phyloP scores from a whole-genome alignment of 1,140 invertebrate species.

The Procambarus clarkii region DNA sequence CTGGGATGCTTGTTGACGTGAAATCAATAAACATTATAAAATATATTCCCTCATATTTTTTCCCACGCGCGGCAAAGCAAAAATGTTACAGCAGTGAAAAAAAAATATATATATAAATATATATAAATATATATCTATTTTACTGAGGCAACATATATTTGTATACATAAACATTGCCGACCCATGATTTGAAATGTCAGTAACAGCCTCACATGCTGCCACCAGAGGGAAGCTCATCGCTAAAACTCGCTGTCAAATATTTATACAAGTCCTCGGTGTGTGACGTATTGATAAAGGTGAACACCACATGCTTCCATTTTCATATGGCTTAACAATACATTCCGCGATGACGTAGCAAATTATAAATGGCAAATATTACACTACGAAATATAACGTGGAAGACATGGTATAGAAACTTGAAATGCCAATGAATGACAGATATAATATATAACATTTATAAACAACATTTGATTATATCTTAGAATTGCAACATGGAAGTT shows the following conservation, averaged over 20 bases:
- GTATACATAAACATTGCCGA: background rate
- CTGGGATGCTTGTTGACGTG: background rate
- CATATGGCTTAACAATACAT: too few relatives aligned
- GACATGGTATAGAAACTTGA: too few relatives aligned
- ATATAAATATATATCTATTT: background rate
- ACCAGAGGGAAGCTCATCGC: background rate
- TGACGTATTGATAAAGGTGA: background rate
- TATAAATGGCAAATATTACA: too few relatives aligned
- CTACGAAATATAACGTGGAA: too few relatives aligned
- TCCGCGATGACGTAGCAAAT: too few relatives aligned
- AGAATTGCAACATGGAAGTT: too few relatives aligned
- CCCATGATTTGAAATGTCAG: background rate
- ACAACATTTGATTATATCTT: too few relatives aligned
- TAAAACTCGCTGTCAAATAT: background rate
- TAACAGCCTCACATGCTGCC: background rate
- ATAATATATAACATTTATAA: too few relatives aligned
- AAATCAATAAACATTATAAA: background rate
- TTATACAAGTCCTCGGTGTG: background rate
- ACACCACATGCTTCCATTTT: too few relatives aligned
- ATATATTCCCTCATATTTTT: background rate
- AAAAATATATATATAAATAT: constrained; percentile 1
- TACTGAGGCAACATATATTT: background rate
- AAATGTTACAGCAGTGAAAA: background rate
- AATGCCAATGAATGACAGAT: too few relatives aligned
- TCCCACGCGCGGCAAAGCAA: background rate